Conservation (phyloP, 2,888 invertebrate species). For the Biston betularia region DNA sequence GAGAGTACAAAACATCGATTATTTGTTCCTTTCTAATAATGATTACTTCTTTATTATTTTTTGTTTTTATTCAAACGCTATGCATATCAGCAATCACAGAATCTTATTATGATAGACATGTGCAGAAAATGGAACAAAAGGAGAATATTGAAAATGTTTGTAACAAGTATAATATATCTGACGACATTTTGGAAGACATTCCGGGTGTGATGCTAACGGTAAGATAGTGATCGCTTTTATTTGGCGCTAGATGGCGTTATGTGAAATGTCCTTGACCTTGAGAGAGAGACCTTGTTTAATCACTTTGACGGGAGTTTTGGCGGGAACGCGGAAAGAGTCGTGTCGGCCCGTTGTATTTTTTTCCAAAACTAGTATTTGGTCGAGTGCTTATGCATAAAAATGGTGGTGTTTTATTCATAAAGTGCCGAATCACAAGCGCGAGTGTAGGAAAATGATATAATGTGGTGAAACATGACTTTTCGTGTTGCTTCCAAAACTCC, state of each 20-base stretch:
- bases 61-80: background rate
- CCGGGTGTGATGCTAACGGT: conserved; percentile 1
- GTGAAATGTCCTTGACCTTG: too few species aligned
- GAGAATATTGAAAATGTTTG: background rate
- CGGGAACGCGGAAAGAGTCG: too few species aligned
- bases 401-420: too few species aligned
- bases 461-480: too few species aligned
- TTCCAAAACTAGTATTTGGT: too few species aligned
- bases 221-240: background rate
- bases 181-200: background rate
- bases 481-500: too few species aligned
- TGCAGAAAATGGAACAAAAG: background rate
- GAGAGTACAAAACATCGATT: background rate
- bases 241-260: background rate
- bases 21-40: background rate
- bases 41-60: background rate
- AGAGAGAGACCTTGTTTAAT: too few species aligned
- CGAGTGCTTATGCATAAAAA: too few species aligned
- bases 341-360: too few species aligned
- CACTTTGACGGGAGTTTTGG: too few species aligned
- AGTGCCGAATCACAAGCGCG: too few species aligned
- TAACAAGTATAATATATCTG: background rate
- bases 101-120: background rate
- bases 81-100: background rate
- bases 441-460: too few species aligned